Evolutionary conservation across 2,888 invertebrate genomes (phyloP).

Genomic region (Protonemura montana): DNA sequence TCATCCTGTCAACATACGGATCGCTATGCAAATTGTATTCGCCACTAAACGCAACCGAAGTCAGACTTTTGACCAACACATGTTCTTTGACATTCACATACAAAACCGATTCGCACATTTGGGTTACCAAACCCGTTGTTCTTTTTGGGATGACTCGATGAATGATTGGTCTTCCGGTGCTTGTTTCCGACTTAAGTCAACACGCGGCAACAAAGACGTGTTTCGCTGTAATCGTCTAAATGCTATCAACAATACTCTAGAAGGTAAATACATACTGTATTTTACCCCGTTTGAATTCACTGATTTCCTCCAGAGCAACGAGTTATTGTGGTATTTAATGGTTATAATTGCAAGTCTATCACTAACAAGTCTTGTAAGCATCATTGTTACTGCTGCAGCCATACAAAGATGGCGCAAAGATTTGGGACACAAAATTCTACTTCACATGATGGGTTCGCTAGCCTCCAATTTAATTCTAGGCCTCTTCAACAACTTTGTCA

Average conservation of each 20-base stretch:
- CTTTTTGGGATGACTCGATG: neutral
- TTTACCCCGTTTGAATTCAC: neutral
- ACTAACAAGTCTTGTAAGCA: neutral
- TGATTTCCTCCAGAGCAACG: neutral
- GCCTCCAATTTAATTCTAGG: neutral
- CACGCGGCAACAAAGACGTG: neutral
- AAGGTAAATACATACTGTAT: neutral
- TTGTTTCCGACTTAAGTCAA: neutral
- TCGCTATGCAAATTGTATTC: neutral
- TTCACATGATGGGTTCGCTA: neutral
- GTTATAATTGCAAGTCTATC: neutral
- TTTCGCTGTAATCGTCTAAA: neutral
- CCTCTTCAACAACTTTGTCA: neutral
- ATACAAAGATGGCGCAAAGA: neutral
- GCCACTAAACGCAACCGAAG: neutral
- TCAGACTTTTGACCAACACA: neutral
- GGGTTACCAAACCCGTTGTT: neutral
- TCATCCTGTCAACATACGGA: neutral
- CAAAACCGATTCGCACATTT: neutral
- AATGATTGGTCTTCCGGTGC: neutral
- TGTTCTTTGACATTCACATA: neutral
- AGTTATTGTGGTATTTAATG: neutral
- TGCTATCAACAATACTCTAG: neutral
- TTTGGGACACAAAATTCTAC: neutral
- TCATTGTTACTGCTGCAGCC: neutral